Base-by-base conservation (phyloP, 1,140 invertebrate genomes). In the Orchesella cincta region DNA sequence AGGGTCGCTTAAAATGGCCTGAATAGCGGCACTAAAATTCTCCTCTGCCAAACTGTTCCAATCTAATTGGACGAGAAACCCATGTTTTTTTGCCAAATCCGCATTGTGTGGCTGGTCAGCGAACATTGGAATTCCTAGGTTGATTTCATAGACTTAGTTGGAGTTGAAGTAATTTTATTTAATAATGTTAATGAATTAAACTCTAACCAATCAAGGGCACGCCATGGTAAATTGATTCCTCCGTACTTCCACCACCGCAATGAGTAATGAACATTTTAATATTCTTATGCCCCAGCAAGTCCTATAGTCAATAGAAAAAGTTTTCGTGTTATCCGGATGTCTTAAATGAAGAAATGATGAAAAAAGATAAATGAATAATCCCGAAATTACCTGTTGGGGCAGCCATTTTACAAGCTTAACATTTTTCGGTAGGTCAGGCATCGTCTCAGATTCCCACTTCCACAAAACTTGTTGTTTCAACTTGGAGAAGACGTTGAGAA, bases 371-470 rank as follows among this genome's bases (percentile, higher is more conserved):
- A 83, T 92, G 89, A 79, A 91, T 90, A 8, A 46, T 46, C 39
- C 39, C 5, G 18, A 46, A 18, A 3, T 57, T 57, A 57, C 54
- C 23, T 89, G 86, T 84, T 93, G 91, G 0, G 91, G 92, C 78
- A 91, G 82, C 91, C 91, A 93, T 81, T 88, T 88, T n/a, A 86
- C 84, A 5, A 90, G 83, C 80, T 88, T 87, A 46, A 93, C 86
- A 85, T 93, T 93, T 74, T 87, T 84, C 16, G 90, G 88, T 78
- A 90, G 86, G 20, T 87, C 84, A 0, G 87, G 83, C 77, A 89
- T 81, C 1, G 85, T 85, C 39, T 80, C 86, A 54, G 83, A 86
- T 83, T 88, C 90, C 62, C 62, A 67, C 23, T 88, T 90, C 89
- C 85, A 90, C 26, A 90, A 80, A 36, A 90, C 85, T 80, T 86